A percentile compares a stretch with the other conserved stretches of the same genome.
Evolutionary conservation across 2,888 invertebrate genomes (phyloP).

Genomic region (Bursaphelenchus okinawaensis): DNA sequence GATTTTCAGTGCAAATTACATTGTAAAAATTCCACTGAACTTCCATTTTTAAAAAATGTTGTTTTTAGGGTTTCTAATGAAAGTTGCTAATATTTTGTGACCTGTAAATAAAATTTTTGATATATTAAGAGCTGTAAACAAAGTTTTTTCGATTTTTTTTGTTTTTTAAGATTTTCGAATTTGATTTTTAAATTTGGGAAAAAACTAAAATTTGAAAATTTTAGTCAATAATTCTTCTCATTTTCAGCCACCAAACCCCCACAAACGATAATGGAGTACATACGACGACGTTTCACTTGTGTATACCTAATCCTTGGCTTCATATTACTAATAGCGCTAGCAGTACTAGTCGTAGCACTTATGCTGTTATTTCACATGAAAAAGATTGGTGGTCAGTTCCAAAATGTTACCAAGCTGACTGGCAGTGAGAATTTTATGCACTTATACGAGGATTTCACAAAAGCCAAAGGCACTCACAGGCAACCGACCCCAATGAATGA

Average conservation of each 20-base stretch:
- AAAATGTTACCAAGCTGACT: neutral
- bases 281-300: slow-evolving; percentile 14
- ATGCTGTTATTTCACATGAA: slow-evolving; percentile 19
- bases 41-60: too few relatives aligned
- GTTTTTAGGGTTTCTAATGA: too few relatives aligned
- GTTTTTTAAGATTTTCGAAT: too few relatives aligned
- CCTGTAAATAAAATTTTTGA: too few relatives aligned
- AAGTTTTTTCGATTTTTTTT: neutral
- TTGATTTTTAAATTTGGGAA: too few relatives aligned
- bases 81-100: too few relatives aligned
- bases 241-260: neutral
- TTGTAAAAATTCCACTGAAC: too few relatives aligned
- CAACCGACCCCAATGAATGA: slow-evolving; percentile 7
- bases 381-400: slow-evolving; percentile 16
- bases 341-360: slow-evolving; percentile 25
- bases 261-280: neutral
- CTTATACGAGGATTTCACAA: slow-evolving; percentile 28
- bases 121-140: too few relatives aligned
- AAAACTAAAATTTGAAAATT: too few relatives aligned
- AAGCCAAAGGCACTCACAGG: neutral
- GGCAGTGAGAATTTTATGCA: slow-evolving; percentile 29
- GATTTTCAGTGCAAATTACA: too few relatives aligned
- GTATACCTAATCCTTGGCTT: slow-evolving; percentile 21
- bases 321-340: slow-evolving; percentile 22
- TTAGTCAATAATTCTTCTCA: too few relatives aligned